Conservation (phyloP, 2,797 vertebrate species). For the Tapirus indicus region DNA sequence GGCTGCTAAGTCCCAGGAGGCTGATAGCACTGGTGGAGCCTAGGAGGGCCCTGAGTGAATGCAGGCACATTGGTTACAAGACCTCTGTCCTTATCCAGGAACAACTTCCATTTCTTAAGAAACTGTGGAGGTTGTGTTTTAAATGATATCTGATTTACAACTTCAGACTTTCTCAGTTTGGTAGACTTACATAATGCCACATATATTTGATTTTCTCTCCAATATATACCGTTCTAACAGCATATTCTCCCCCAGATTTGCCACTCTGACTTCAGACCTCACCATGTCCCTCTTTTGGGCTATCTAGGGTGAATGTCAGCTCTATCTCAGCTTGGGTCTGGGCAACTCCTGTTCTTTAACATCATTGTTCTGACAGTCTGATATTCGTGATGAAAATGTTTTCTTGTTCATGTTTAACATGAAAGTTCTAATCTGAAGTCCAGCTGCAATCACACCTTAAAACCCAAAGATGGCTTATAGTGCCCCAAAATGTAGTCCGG, state of each 20-base stretch:
- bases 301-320: neutral
- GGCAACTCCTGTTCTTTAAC: neutral
- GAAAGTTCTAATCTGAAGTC: conserved; percentile 18
- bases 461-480: neutral
- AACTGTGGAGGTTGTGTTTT: conserved; percentile 12
- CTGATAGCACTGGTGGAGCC: neutral
- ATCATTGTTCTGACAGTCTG: neutral
- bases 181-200: neutral
- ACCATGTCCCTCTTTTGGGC: neutral
- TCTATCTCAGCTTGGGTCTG: neutral
- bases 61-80: neutral
- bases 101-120: conserved; percentile 47
- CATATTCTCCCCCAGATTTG: neutral
- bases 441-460: neutral
- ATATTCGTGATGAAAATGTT: neutral
- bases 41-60: neutral
- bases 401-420: conserved; percentile 1
- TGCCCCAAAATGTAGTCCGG: neutral
- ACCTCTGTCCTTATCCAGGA: neutral
- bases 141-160: conserved; percentile 9
- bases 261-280: neutral
- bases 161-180: conserved; percentile 13
- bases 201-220: neutral
- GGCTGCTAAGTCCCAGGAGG: neutral
- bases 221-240: neutral